Conservation (phyloP, 1,140 invertebrate genomes). For the Hydropsyche tenuis region DNA sequence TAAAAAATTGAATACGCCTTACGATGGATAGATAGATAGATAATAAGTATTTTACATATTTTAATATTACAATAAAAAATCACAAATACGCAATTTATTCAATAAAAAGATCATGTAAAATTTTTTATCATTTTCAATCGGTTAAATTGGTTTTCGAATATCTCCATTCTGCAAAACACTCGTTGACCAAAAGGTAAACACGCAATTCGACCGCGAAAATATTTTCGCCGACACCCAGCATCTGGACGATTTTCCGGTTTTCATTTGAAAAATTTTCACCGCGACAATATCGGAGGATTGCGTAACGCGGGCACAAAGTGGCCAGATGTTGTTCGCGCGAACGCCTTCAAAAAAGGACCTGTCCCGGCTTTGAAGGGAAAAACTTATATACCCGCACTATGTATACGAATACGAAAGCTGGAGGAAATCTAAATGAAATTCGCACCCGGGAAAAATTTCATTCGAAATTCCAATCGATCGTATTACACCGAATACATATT, state of each 20-base stretch:
- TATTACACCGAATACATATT: no score
- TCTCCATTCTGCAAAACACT: background rate
- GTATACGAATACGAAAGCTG: no score
- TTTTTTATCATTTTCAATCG: no score
- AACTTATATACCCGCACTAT: no score
- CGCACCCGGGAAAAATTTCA: background rate
- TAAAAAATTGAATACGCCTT: no score
- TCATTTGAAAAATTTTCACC: constrained; percentile 18
- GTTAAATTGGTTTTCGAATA: no score
- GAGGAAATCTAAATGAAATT: constrained; percentile 5
- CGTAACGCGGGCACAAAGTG: constrained; percentile 12
- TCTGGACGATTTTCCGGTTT: constrained; percentile 10
- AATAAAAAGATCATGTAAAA: no score
- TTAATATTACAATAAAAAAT: no score
- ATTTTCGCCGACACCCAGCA: background rate
- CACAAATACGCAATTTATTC: no score
- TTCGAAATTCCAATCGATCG: no score
- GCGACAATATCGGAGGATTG: constrained; percentile 5
- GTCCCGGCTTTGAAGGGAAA: background rate
- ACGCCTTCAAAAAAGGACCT: constrained; percentile 5
- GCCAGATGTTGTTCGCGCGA: background rate
- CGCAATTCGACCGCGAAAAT: background rate
- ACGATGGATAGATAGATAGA: no score
- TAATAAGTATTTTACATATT: no score
- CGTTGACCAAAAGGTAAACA: constrained; percentile 1